Percentiles rank a stretch among this genome's conserved stretches.
Evolutionary conservation across 2,113 vertebrate species (phyloP).

Genomic region (Hydrochoerus hydrochaeris): DNA sequence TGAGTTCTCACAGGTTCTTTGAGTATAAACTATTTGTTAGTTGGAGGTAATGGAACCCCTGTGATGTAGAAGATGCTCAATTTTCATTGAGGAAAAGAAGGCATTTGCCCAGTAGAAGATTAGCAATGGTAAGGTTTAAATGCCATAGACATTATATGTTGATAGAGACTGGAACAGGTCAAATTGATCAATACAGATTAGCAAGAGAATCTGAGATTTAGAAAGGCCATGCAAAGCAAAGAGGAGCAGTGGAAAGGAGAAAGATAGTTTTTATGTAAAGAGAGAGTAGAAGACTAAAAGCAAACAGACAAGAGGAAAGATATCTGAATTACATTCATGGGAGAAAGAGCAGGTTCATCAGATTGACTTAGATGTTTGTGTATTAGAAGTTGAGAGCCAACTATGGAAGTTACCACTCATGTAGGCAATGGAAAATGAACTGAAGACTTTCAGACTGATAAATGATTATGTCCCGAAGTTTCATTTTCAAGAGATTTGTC

Average conservation of each 20-base stretch:
- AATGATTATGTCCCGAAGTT: neutral
- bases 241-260: neutral
- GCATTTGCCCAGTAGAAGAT: neutral
- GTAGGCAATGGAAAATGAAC: neutral
- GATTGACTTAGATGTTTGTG: neutral
- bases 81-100: neutral
- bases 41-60: neutral
- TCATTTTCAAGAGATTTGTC: constrained; percentile 9
- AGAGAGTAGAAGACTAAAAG: neutral
- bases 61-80: neutral
- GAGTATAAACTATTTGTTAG: neutral
- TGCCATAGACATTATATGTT: neutral
- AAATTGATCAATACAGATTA: neutral
- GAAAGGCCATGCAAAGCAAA: neutral
- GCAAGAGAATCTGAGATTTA: neutral
- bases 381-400: neutral
- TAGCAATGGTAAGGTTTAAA: neutral
- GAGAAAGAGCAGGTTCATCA: neutral
- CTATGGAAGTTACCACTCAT: neutral
- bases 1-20: neutral
- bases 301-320: neutral
- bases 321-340: neutral
- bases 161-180: neutral
- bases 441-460: constrained; percentile 10
- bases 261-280: neutral